Percentiles rank a stretch among this genome's conserved stretches.
Conservation (phyloP, 2,113 vertebrate species). For the Brachirus orientalis region DNA sequence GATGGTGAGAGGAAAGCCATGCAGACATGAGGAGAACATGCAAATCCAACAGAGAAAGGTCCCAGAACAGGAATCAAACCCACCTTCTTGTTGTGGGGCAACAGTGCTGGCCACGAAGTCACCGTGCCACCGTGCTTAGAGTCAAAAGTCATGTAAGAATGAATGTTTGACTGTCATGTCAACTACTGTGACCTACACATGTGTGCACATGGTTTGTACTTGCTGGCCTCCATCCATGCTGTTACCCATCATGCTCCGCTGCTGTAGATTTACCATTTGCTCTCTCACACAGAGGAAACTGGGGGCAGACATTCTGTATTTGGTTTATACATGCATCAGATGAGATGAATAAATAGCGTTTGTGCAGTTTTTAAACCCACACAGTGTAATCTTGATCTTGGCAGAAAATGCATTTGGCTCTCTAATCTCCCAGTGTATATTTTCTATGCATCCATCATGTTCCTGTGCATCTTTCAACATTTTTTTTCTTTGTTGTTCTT, state of each 20-base stretch:
- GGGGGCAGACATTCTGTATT: slow-evolving; percentile 25
- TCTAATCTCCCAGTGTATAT: slow-evolving; percentile 1
- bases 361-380: slow-evolving; percentile 29
- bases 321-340: slow-evolving; percentile 57
- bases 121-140: no score
- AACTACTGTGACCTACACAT: no score
- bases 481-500: slow-evolving; percentile 33
- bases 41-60: no score
- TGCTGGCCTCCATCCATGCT: slow-evolving; percentile 23
- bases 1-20: no score
- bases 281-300: slow-evolving; percentile 15
- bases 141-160: no score
- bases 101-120: no score
- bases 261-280: slow-evolving; percentile 34
- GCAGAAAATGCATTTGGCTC: slow-evolving; percentile 33
- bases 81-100: no score
- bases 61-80: no score
- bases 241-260: slow-evolving; percentile 39
- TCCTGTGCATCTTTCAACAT: slow-evolving; percentile 9
- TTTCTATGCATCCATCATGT: slow-evolving; percentile 43
- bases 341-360: slow-evolving; percentile 51
- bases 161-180: no score
- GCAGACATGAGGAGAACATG: no score
- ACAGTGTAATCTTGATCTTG: slow-evolving; percentile 14
- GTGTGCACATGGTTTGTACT: not conserved